Percentiles rank a stretch among this genome's conserved stretches.
Evolutionary conservation across 2,113 vertebrate species (phyloP).

Genomic region (Lontra canadensis): DNA sequence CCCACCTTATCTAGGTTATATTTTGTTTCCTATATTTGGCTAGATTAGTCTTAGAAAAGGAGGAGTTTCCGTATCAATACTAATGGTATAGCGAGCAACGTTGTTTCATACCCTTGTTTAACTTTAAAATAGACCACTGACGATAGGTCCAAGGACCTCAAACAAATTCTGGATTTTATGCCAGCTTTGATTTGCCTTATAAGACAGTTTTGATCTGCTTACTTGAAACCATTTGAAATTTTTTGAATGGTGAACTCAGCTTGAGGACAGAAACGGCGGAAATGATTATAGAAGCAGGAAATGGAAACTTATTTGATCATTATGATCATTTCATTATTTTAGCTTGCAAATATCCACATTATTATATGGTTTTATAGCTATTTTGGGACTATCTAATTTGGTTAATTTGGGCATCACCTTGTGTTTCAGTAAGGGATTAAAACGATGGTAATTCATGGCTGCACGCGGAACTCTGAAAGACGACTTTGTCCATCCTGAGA

Average conservation of each 20-base stretch:
- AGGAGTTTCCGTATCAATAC: background rate
- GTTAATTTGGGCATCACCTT: background rate
- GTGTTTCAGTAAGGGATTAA: background rate
- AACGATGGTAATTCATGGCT: background rate
- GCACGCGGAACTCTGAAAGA: background rate
- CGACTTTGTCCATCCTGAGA: background rate
- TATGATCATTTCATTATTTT: background rate
- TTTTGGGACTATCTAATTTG: background rate
- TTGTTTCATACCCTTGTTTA: background rate
- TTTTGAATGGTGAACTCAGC: background rate
- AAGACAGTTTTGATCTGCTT: background rate
- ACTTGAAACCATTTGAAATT: background rate
- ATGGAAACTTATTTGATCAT: background rate
- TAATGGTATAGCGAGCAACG: background rate
- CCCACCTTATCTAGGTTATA: background rate
- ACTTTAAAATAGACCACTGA: background rate
- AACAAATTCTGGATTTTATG: background rate
- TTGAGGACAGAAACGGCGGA: background rate
- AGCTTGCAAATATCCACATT: background rate
- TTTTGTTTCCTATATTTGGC: background rate
- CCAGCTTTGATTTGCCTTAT: background rate
- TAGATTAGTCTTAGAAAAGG: background rate
- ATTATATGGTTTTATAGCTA: background rate
- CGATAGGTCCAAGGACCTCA: background rate
- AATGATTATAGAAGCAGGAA: background rate